Evolutionary conservation across 2,888 invertebrate species (phyloP), one percentile per base, ranked within the genome.

Genomic region (Cerastis rubricosa): DNA sequence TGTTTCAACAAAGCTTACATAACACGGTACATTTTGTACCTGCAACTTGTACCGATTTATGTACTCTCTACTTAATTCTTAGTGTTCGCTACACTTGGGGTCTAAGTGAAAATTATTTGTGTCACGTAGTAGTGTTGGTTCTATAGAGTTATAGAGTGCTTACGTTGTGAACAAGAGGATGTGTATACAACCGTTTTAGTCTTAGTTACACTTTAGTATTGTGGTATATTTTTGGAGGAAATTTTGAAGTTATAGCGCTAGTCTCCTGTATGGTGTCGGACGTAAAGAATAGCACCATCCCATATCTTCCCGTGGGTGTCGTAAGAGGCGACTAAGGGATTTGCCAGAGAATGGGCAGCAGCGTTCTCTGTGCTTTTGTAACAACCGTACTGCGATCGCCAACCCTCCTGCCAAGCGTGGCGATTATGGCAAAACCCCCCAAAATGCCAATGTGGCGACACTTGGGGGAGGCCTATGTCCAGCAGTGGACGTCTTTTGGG

Each of bases 51-150:
- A 84, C 86, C 90, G 89, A 91, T 93, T 91, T 91, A 87, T 87
- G 85, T 86, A 89, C 91, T 89, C 86, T 85, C 89, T 88, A 89
- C 90, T 90, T 91, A 90, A 91, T 90, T 92, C 91, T 86, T 87
- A 84, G 84, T 82, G 85, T 78, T 83, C 43, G 54, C 76, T 77
- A 83, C 81, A 85, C 78, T 86, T 70, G 45, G 80, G 29, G 78
- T 81, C 69, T 82, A 81, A 85, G 80, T 85, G 87, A 85, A 88
- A 79, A 86, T 85, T 85, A 87, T 88, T 85, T 84, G 81, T 78
- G 75, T 80, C 80, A 86, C 85, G 81, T 86, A 76, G 70, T 65
- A 49, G 72, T 84, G 84, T 87, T 79, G 65, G 72, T 74, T 84
- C 73, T 81, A 80, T 80, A 63, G 65, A 80, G 83, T 80, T 79